Conservation (phyloP, 2,113 vertebrate genomes). For the Labeo rohita region DNA sequence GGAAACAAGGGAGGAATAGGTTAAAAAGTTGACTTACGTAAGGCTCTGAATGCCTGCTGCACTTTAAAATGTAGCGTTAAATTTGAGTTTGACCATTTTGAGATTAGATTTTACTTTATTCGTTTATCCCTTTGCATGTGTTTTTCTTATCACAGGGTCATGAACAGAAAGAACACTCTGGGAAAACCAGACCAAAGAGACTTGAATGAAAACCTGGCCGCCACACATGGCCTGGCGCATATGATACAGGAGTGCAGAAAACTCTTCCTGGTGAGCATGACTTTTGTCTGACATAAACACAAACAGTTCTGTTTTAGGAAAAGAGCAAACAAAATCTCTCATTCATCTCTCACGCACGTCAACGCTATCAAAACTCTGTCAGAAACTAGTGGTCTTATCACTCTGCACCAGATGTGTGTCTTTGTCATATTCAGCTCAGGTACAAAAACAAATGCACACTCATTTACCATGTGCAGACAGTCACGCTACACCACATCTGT, state of each 20-base stretch:
- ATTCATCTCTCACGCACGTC: background rate
- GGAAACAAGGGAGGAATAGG: slow-evolving; percentile 56
- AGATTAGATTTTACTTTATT: background rate
- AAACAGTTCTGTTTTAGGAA: background rate
- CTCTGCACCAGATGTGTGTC: slow-evolving; percentile 27
- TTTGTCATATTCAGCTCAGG: background rate
- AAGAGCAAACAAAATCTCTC: background rate
- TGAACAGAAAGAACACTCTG: slow-evolving; percentile 93
- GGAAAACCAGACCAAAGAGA: slow-evolving; percentile 97
- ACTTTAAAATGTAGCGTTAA: slow-evolving; percentile 32
- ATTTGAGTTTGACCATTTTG: background rate
- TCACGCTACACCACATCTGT: background rate
- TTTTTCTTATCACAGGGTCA: slow-evolving; percentile 81
- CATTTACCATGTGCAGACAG: background rate
- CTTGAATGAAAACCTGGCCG: slow-evolving; percentile 95
- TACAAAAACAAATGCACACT: background rate
- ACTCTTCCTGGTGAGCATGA: slow-evolving; percentile 89
- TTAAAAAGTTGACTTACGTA: slow-evolving; percentile 48
- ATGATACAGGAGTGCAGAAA: slow-evolving; percentile 96
- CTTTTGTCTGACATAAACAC: background rate
- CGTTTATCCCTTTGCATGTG: background rate
- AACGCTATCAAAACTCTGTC: background rate
- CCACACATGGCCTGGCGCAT: slow-evolving; percentile 92
- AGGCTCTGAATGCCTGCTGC: slow-evolving; percentile 36
- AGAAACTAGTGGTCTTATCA: slow-evolving; percentile 20